Conservation (phyloP, 1,140 invertebrate species). For the Bombus affinis region DNA sequence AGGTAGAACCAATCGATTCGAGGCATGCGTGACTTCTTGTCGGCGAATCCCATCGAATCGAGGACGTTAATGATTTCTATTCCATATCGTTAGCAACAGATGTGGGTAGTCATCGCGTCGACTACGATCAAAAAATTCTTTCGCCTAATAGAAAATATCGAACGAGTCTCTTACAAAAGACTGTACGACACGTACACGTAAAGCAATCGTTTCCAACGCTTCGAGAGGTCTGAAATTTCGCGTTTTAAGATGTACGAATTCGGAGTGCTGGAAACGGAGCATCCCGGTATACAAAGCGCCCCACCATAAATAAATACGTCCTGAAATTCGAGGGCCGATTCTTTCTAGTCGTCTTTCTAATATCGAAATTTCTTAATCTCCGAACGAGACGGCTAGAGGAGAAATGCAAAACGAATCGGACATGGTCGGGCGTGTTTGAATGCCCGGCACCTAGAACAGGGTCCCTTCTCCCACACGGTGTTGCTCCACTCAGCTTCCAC, state of each 20-base stretch:
- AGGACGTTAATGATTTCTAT: slow-evolving; percentile 11
- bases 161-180: fast-evolving
- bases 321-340: background rate
- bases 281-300: too few relatives aligned
- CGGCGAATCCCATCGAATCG: background rate
- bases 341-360: background rate
- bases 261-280: too few relatives aligned
- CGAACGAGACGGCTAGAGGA: slow-evolving; percentile 10
- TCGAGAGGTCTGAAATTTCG: background rate
- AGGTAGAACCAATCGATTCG: slow-evolving; percentile 13
- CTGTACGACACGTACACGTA: background rate
- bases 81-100: background rate
- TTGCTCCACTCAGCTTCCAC: slow-evolving; percentile 63
- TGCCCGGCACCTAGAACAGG: slow-evolving; percentile 29
- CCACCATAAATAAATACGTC: slow-evolving; percentile 11
- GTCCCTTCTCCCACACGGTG: slow-evolving; percentile 8
- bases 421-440: slow-evolving; percentile 35
- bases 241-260: background rate
- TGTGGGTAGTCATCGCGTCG: background rate
- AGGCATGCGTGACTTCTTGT: background rate
- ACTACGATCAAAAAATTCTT: background rate
- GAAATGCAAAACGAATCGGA: slow-evolving; percentile 61
- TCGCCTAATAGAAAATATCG: too few relatives aligned
- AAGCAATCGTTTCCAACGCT: too few relatives aligned
- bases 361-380: slow-evolving; percentile 56